These are phyloP conservation scores for Botia kubotai DNA, from an alignment of 2,797 vertebrate species.

Conservation along the genomic window DNA sequence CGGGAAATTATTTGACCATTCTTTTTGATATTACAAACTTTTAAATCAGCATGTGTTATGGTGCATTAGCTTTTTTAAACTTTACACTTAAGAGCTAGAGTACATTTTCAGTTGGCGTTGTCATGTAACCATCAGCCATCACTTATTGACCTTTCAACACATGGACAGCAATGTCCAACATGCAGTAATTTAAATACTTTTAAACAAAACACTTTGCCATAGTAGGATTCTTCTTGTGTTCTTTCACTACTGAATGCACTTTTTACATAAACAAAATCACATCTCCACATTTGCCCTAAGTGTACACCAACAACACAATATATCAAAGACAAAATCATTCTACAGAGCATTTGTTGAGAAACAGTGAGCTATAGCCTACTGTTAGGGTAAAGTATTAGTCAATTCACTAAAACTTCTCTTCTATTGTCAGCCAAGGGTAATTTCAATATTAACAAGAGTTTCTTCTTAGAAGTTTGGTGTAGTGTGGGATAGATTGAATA, in stretches of 20 bases:
- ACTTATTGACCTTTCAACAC: conserved; percentile 48
- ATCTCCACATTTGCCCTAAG: conserved; percentile 79
- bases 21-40: not conserved
- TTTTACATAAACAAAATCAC: conserved; percentile 76
- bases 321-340: conserved; percentile 81
- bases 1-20: not conserved
- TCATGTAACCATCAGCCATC: conserved; percentile 42
- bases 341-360: conserved; percentile 78
- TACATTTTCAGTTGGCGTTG: conserved; percentile 42
- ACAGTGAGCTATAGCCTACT: conserved; percentile 68
- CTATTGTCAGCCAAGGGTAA: conserved; percentile 78
- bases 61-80: conserved; percentile 1
- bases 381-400: conserved; percentile 75
- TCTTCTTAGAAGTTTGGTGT: conserved; percentile 68
- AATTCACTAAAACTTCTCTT: conserved; percentile 78
- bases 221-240: conserved; percentile 66
- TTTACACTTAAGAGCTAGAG: conserved; percentile 17
- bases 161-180: conserved; percentile 77
- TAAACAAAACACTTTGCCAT: conserved; percentile 77
- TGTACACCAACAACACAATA: conserved; percentile 83
- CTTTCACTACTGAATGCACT: conserved; percentile 83
- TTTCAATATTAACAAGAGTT: conserved; percentile 83
- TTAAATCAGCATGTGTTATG: conserved; percentile 12
- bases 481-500: conserved; percentile 20
- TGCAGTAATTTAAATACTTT: conserved; percentile 78